phyloP scores from a whole-genome alignment of 2,888 invertebrate genomes.

The Nymphalis urticae region DNA sequence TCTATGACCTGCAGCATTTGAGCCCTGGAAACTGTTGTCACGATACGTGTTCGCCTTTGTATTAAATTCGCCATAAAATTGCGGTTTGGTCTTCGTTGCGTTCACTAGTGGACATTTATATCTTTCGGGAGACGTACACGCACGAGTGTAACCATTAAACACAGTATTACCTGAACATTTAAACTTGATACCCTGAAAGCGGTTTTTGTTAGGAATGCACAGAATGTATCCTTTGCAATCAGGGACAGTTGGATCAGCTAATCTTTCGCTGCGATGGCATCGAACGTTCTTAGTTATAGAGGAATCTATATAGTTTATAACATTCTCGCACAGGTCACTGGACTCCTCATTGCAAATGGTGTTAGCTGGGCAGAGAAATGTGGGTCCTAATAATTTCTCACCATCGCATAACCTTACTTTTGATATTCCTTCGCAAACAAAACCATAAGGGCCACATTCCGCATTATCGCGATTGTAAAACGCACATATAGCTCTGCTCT shows the following conservation, averaged over 20 bases:
- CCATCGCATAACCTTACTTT: constrained; percentile 67
- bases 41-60: constrained; percentile 46
- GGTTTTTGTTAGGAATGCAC: constrained; percentile 69
- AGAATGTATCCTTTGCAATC: constrained; percentile 75
- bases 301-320: constrained; percentile 65
- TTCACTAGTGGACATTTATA: constrained; percentile 66
- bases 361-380: constrained; percentile 66
- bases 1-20: constrained; percentile 39
- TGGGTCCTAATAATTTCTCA: constrained; percentile 58
- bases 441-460: constrained; percentile 71
- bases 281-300: constrained; percentile 55
- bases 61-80: constrained; percentile 50
- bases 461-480: constrained; percentile 47
- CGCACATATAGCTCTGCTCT: constrained; percentile 33
- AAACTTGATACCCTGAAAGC: constrained; percentile 74
- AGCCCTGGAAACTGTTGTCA: constrained; percentile 32
- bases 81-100: constrained; percentile 47
- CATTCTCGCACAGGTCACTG: constrained; percentile 66
- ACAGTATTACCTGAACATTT: constrained; percentile 71
- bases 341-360: constrained; percentile 74
- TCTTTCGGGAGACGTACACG: constrained; percentile 66
- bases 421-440: constrained; percentile 61
- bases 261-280: constrained; percentile 67
- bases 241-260: constrained; percentile 68
- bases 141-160: constrained; percentile 67